Evolutionary conservation across 2,113 vertebrate genomes (phyloP), one percentile per base, ranked within the genome.

Genomic region (Protobothrops flavoviridis): DNA sequence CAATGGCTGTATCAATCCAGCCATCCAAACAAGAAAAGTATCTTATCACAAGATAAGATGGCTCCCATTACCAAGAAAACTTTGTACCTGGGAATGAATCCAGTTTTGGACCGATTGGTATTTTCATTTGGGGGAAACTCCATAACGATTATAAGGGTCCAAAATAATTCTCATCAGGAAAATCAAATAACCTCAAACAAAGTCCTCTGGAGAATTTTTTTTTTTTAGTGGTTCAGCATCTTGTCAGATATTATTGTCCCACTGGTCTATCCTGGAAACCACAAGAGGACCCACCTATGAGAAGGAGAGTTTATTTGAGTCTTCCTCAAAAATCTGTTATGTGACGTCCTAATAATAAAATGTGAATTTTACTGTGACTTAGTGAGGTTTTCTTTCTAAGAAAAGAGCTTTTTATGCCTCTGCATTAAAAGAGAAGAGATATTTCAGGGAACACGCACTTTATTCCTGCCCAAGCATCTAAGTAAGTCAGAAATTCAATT

Each of bases 401-500:
- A 52, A n/a, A 50, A 13, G 17, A 81, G 39, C 17, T 9, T 81
- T 81, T 81, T 9, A 81, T 81, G 17, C 4, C 45, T 48, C 50
- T 24, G 29, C 33, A 45, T 88, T 74, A 92, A 59, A 89, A 52
- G 4, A 74, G 61, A 89, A 52, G 29, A 29, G 6, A 56, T 48
- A 9, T 15, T 29, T 12, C 45, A 39, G 56, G 39, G 20, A 87
- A 64, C 39, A 33, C n/a, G 52, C 1, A 15, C n/a, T 11, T 8
- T 53, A 61, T 1, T 89, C 61, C 53, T 89, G 50, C 9, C 15
- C 24, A 92, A 64, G 39, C 5, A 10, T 23, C 45, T 29, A 90
- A 87, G n/a, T 61, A 89, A 93, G 52, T 21, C 33, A 90, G 12
- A 90, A 53, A 87, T 64, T 86, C 88, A 93, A 53, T 39, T 90